Base-by-base conservation (phyloP, 2,113 vertebrate species). In the Solea senegalensis region DNA sequence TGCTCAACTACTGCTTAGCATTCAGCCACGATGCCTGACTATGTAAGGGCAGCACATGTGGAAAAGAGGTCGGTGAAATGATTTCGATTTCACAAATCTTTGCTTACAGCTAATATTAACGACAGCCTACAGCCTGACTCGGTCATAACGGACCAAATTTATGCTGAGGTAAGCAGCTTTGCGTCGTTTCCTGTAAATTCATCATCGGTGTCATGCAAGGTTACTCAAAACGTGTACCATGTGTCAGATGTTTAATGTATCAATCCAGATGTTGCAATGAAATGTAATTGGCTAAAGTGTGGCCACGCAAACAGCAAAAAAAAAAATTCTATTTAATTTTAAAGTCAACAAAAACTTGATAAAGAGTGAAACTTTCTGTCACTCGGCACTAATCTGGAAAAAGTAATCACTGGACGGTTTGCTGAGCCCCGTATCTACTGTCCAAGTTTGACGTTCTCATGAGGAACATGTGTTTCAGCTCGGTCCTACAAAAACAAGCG, bases 401-500 rank as follows among this genome's bases (percentile, higher is more conserved):
- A 15, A 14, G 8, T 68, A 51, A 81, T 71, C 65, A 46, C 48
- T 48, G 15, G 46, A 43, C 13, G 46, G 65, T 80, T 77, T 51
- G 27, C 56, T n/a, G 13, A 70, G 71, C 40, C 63, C 54, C 59
- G 54, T 44, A 81, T 78, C 55, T 46, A 64, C 64, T 52, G 51
- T 80, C 77, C 78, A 65, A 80, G 59, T 76, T 65, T 68, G 82
- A 69, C 52, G 6, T 60, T 69, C 68, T 80, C 60, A 52, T 76
- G 61, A 2, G 66, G 51, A 76, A 88, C 91, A 92, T 91, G 85
- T 91, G 91, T 82, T 91, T 89, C 70, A 88, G 76, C 60, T 90
- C 83, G 82, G 15, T 75, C 56, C 28, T 74, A 72, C 59, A 66
- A 89, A 84, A 90, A 86, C 76, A 90, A 84, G 66, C 64, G 34